phyloP scores from a whole-genome alignment of 2,888 invertebrate genomes.

The Coelinius sp. region DNA sequence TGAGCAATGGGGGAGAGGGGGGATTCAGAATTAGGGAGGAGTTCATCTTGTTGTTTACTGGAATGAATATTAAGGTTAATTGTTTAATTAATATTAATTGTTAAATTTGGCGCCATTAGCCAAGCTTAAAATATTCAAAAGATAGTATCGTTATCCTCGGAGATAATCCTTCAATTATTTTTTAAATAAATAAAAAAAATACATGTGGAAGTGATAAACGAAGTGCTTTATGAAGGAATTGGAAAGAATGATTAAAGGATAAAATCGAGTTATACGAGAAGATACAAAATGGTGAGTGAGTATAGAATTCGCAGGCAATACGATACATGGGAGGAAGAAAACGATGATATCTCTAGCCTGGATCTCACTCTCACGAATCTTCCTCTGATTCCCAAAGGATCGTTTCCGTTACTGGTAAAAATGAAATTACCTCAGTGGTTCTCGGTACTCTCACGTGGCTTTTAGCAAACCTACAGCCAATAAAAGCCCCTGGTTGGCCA shows the following conservation, averaged over 20 bases:
- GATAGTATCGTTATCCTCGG: too few relatives aligned
- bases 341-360: not conserved
- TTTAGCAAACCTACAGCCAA: not conserved
- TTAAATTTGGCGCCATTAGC: too few relatives aligned
- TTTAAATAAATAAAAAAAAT: not conserved
- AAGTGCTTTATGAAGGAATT: not conserved
- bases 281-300: not conserved
- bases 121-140: not conserved
- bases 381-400: conserved; percentile 25
- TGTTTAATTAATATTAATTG: too few relatives aligned
- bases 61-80: too few relatives aligned
- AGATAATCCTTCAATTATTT: not conserved
- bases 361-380: conserved; percentile 2
- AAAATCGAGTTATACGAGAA: not conserved
- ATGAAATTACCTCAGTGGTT: conserved; percentile 33
- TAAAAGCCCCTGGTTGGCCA: conserved; percentile 22
- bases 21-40: too few relatives aligned
- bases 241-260: not conserved
- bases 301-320: conserved; percentile 10
- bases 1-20: not conserved
- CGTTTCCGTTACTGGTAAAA: conserved; percentile 37
- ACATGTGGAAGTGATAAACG: not conserved
- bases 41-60: too few relatives aligned
- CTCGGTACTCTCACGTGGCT: conserved; percentile 16
- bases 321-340: conserved; percentile 3